Percentiles rank a stretch among this genome's conserved stretches.
Conservation (phyloP, 1,140 invertebrate genomes). For the Apis cerana region DNA sequence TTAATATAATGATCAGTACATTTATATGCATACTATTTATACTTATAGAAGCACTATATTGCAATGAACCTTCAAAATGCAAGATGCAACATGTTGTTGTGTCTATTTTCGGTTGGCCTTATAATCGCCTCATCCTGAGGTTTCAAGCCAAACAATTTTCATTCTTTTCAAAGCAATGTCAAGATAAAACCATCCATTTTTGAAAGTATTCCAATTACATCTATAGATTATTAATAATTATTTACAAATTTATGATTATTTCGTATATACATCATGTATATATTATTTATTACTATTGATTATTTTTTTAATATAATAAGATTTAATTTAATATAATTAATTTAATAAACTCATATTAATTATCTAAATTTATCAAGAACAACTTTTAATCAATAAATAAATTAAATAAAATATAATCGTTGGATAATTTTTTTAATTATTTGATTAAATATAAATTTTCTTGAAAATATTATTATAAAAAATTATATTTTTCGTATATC, state of each 20-base stretch:
- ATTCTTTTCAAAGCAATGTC: slow-evolving; percentile 27
- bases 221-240: slow-evolving; percentile 30
- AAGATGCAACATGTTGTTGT: slow-evolving; percentile 36
- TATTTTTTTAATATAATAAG: not conserved
- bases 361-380: too few relatives aligned
- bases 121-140: slow-evolving; percentile 3
- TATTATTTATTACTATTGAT: not conserved
- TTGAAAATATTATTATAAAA: not conserved
- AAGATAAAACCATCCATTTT: not conserved
- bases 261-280: not conserved
- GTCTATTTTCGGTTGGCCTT: slow-evolving; percentile 39
- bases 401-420: not conserved
- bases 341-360: not conserved
- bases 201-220: slow-evolving; percentile 33
- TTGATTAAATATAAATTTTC: not conserved
- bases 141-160: slow-evolving; percentile 36
- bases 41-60: not conserved
- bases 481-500: not conserved
- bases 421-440: not conserved
- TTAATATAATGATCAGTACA: not conserved
- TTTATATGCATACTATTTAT: slow-evolving; percentile 11
- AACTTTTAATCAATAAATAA: too few relatives aligned
- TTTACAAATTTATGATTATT: slow-evolving; percentile 12
- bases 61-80: slow-evolving; percentile 25
- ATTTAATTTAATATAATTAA: not conserved